Evolutionary conservation across 2,797 vertebrate genomes (phyloP), one percentile per base, ranked within the genome.

Genomic region (Botia kubotai): DNA sequence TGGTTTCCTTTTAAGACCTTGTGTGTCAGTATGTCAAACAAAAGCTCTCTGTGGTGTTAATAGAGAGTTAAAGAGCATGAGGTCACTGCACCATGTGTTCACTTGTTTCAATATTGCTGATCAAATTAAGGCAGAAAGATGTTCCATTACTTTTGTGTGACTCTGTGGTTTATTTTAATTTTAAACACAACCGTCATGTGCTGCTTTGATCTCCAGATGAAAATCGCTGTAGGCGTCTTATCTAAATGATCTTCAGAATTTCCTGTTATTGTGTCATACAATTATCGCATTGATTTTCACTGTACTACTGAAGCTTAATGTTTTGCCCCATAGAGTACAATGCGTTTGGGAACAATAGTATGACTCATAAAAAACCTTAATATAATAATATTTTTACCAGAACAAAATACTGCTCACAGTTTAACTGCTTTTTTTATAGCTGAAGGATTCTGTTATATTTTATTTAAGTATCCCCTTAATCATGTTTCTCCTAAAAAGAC

Each of bases 11-110:
- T 29, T 10, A 57, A 58, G 33, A 36, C 23, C 60, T 46, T 77
- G 19, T n/a, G 58, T 69, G 53, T 69, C 55, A 23, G 43, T 46
- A 21, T 67, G 71, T 73, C 78, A 58, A 80, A 72, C 3, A 33
- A 5, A 80, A 57, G 26, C 29, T 80, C 21, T 67, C 67, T 72
- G 6, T 10, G n/a, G 39, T 43, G 53, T 12, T 43, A 65, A 73
- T 66, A 39, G 62, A 43, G 7, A 73, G 60, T 57, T 72, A 57
- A 74, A 80, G 72, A 57, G 17, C 68, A 21, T 50, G 23, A 74
- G 79, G 79, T 58, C 62, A 80, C 11, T 1, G 6, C 17, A 19
- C 29, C 1, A 2, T 16, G 46, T 14, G n/a, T n/a, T 21, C 66
- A 33, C 2, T n/a, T 53, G 26, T 53, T 72, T 79, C 77, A 65